phyloP scores from a whole-genome alignment of 2,113 vertebrate species.

The Harpagus bidentatus region DNA sequence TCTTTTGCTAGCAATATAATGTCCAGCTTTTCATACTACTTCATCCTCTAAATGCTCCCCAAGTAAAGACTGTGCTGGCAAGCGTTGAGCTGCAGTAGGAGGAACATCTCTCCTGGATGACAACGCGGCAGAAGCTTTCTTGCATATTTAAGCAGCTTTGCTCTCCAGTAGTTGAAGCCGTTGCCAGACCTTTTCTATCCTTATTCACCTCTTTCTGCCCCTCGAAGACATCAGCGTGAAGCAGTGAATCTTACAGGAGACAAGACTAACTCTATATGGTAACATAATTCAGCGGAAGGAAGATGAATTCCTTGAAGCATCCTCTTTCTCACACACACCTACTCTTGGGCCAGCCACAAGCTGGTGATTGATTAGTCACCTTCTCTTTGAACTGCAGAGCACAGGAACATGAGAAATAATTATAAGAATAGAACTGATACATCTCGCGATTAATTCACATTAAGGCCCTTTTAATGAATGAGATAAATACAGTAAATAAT shows the following conservation, averaged over 20 bases:
- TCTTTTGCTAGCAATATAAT: background rate
- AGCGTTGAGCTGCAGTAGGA: background rate
- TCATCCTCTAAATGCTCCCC: background rate
- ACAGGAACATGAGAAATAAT: background rate
- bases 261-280: background rate
- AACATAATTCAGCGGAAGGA: slow-evolving; percentile 30
- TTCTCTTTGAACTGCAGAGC: background rate
- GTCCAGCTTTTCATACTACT: background rate
- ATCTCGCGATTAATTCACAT: background rate
- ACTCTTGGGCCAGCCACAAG: background rate
- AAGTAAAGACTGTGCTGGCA: background rate
- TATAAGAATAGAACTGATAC: background rate
- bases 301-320: slow-evolving; percentile 10
- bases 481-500: slow-evolving; percentile 20
- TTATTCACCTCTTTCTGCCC: background rate
- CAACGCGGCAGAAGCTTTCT: background rate
- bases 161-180: background rate
- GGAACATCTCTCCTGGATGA: background rate
- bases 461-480: background rate
- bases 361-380: slow-evolving; percentile 1
- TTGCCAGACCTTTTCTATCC: background rate
- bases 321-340: background rate
- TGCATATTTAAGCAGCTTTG: background rate
- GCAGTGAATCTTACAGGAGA: background rate
- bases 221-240: background rate